phyloP scores from a whole-genome alignment of 2,113 vertebrate genomes.

The Conger conger region DNA sequence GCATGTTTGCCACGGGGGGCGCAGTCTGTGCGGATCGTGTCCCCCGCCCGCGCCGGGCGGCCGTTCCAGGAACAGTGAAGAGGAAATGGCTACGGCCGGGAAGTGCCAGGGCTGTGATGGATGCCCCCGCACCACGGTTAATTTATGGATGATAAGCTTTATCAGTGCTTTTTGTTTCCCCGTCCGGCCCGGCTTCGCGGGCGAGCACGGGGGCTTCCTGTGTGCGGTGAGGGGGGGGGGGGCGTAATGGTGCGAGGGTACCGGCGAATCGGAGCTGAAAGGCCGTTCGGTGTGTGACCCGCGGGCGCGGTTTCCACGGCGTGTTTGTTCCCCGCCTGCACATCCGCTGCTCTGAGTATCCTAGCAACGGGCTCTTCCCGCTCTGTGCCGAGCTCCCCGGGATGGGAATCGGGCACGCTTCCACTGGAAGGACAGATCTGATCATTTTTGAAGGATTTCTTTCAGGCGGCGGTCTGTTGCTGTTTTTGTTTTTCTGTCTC shows the following conservation, averaged over 20 bases:
- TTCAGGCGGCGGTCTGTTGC: not conserved
- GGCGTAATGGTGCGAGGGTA: not conserved
- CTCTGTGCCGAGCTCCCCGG: not conserved
- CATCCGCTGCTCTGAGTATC: constrained; percentile 16
- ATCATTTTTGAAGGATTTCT: constrained; percentile 16
- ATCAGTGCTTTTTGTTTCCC: not conserved
- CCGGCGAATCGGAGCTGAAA: not conserved
- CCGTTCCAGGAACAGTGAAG: not conserved
- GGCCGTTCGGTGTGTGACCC: not conserved
- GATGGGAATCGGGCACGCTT: not conserved
- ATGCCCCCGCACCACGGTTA: not conserved
- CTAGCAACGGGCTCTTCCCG: constrained; percentile 21
- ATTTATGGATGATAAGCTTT: not conserved
- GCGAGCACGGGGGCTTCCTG: not conserved
- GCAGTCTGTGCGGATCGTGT: not conserved
- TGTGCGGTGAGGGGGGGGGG: not conserved
- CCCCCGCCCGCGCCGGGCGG: not conserved
- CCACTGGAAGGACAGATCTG: constrained; percentile 17
- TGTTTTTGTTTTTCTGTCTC: not conserved
- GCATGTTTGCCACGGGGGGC: not conserved
- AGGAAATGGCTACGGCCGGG: not conserved
- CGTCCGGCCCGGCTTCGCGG: not conserved
- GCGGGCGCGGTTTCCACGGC: not conserved
- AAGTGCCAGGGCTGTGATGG: not conserved
- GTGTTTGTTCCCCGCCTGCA: not conserved